Base-by-base conservation (phyloP, 2,888 invertebrate genomes). In the Drosophila tanythrix region DNA sequence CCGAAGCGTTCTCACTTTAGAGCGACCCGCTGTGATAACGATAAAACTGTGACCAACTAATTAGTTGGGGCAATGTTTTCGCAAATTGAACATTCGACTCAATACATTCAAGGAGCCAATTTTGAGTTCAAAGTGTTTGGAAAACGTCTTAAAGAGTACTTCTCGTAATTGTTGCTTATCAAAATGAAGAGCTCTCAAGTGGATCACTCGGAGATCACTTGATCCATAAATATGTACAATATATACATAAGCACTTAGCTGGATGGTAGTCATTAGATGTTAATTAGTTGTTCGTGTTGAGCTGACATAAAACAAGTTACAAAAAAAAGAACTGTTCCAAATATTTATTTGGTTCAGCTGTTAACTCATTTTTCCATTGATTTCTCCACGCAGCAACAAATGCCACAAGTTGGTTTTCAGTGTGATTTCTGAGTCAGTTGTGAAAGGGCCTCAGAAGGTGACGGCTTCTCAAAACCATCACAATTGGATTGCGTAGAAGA, bases 201-300 rank as follows among this genome's bases (percentile, higher is more conserved):
- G 52, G 62, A 63, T 25, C 56, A 63, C 59, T 76, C 56, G 33
- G 40, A 25, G 43, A 27, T n/a, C 53, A 46, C 31, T 75, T n/a
- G 51, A 60, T 59, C 15, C 57, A 33, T 21, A n/a, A 25, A 31
- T 50, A 31, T 27, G 50, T 51, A 46, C 29, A 55, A 56, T 43
- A 38, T 68, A n/a, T 78, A 53, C 21, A 60, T 6, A 60, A 76
- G 27, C 50, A 76, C 58, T 67, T 76, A 60, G 51, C 55, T 53
- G 25, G 11, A 21, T 48, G 29, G n/a, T 33, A 50, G 51, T 62
- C 52, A 29, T 10, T 33, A 56, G 52, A 66, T 80, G 71, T 60
- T 80, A 79, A 79, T 80, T 69, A 63, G 27, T 35, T n/a, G 50
- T 61, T 76, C 76, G 27, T 62, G 80, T 25, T 59, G 56, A 21